Evolutionary conservation across 2,113 vertebrate genomes (phyloP).

Genomic region (Loxodonta africana): DNA sequence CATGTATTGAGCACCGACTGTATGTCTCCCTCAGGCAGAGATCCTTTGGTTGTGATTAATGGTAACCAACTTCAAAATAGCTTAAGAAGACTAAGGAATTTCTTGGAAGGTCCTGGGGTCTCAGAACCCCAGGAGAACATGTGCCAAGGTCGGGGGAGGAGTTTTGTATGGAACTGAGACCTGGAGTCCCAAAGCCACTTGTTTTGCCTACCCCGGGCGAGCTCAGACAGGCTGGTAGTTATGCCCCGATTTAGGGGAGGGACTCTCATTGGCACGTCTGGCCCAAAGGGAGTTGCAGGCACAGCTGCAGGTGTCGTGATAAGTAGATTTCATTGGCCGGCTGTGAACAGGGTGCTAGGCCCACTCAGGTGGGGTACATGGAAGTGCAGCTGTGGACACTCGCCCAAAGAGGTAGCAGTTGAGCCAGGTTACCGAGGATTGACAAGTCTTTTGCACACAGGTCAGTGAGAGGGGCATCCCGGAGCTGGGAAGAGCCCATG

Average conservation of each 20-base stretch:
- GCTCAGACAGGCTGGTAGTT: neutral
- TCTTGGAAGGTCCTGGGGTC: neutral
- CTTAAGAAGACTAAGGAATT: neutral
- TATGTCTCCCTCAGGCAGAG: accelerated
- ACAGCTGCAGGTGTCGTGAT: accelerated
- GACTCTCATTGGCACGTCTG: neutral
- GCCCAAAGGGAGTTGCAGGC: neutral
- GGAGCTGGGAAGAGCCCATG: neutral
- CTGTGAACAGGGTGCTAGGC: accelerated
- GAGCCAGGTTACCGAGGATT: neutral
- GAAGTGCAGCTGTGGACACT: neutral
- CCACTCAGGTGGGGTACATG: accelerated
- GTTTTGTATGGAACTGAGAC: neutral
- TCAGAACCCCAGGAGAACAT: neutral
- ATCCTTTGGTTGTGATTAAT: neutral
- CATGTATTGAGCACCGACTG: neutral
- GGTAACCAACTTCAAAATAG: neutral
- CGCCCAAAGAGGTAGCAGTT: accelerated
- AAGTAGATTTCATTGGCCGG: neutral
- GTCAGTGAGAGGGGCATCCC: neutral
- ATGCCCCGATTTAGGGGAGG: neutral
- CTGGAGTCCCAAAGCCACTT: neutral
- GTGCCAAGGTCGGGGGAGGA: neutral
- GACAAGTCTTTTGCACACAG: neutral
- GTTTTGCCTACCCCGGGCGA: neutral